phyloP scores from a whole-genome alignment of 2,113 vertebrate species.

The Gymnorhina tibicen region DNA sequence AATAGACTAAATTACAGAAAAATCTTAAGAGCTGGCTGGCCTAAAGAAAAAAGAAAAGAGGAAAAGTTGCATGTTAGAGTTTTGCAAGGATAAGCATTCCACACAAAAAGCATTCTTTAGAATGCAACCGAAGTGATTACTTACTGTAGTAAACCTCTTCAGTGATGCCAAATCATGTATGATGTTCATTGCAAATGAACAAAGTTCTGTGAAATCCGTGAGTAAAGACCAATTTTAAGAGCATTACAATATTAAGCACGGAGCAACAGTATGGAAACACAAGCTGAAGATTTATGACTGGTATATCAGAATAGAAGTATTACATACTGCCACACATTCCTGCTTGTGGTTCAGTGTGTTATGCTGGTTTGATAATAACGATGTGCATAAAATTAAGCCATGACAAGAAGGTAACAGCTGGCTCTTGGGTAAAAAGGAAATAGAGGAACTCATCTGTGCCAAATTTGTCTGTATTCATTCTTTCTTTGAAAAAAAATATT shows the following conservation, averaged over 20 bases:
- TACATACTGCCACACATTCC: not conserved
- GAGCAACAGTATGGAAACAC: not conserved
- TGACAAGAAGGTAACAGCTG: not conserved
- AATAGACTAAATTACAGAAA: not conserved
- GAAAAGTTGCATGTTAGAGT: not conserved
- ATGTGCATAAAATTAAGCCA: not conserved
- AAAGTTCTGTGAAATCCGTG: slow-evolving; percentile 78
- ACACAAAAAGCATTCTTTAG: not conserved
- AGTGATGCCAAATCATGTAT: not conserved
- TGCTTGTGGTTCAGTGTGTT: not conserved
- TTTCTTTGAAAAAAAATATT: slow-evolving; percentile 7
- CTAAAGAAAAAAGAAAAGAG: not conserved
- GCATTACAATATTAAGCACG: not conserved
- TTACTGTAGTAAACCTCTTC: slow-evolving; percentile 76
- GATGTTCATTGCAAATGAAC: slow-evolving; percentile 60
- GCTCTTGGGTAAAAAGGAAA: not conserved
- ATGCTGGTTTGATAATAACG: not conserved
- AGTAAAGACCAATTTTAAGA: not conserved
- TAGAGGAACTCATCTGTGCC: slow-evolving; percentile 72
- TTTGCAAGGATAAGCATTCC: not conserved
- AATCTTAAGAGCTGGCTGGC: not conserved
- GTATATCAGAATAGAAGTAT: not conserved
- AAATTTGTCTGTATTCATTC: slow-evolving; percentile 77
- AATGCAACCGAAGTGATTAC: not conserved
- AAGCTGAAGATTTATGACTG: not conserved